phyloP scores from a whole-genome alignment of 2,113 vertebrate species.

The Chloroceryle aenea region DNA sequence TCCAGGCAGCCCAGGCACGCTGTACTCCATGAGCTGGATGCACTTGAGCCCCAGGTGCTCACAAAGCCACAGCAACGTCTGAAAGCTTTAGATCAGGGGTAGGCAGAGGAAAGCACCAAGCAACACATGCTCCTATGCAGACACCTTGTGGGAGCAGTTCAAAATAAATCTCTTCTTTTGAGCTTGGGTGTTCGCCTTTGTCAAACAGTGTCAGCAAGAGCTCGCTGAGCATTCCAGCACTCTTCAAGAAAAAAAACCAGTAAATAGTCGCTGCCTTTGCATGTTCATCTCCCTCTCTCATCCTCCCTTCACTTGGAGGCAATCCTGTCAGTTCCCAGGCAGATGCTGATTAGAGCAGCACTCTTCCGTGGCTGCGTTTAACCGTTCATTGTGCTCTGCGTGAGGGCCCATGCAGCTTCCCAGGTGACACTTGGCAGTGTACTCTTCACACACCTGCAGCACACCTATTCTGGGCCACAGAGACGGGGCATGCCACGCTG shows the following conservation, averaged over 20 bases:
- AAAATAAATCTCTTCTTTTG: background rate
- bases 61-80: background rate
- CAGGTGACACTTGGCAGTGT: accelerated
- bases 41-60: background rate
- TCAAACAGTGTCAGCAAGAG: background rate
- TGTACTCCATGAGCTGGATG: background rate
- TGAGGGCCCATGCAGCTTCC: background rate
- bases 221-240: background rate
- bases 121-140: accelerated
- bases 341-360: background rate
- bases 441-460: background rate
- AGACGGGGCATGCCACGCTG: background rate
- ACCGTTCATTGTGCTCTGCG: background rate
- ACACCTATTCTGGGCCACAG: background rate
- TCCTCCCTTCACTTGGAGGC: background rate
- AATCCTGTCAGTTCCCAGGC: background rate
- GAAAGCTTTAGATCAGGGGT: background rate
- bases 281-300: background rate
- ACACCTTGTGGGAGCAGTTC: background rate
- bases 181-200: background rate
- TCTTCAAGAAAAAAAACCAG: background rate
- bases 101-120: background rate
- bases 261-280: background rate
- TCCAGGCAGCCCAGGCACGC: background rate
- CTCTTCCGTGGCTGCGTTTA: background rate